These are phyloP conservation scores for Nineta flava DNA, from an alignment of 2,888 invertebrate genomes.

Conservation along the genomic window DNA sequence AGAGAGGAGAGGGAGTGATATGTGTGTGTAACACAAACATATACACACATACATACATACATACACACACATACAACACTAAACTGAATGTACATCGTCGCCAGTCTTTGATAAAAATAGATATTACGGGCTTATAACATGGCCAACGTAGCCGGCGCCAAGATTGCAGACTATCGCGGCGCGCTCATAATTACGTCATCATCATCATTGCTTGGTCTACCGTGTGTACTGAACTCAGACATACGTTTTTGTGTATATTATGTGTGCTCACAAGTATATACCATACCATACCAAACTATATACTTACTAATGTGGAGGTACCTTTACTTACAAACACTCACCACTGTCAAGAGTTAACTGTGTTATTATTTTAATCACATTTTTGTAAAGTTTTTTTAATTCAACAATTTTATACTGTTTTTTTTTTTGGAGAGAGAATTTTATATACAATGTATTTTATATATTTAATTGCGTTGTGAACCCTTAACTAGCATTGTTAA, in stretches of 20 bases:
- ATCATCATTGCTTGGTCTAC: background rate
- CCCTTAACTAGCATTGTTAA: too few relatives aligned
- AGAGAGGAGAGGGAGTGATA: background rate
- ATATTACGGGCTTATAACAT: constrained; percentile 33
- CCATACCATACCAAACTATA: too few relatives aligned
- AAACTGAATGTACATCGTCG: background rate
- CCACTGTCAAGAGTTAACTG: too few relatives aligned
- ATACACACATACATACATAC: background rate
- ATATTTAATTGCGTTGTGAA: too few relatives aligned
- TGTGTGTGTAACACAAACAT: background rate
- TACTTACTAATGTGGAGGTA: too few relatives aligned
- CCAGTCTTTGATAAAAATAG: constrained; percentile 30
- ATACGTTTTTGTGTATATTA: background rate
- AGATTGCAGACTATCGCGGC: constrained; percentile 36
- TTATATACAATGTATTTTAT: too few relatives aligned
- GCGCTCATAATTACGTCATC: constrained; percentile 29
- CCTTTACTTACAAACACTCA: too few relatives aligned
- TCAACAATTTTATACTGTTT: too few relatives aligned
- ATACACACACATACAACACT: background rate
- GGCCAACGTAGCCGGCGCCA: constrained; percentile 29
- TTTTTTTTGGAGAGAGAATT: too few relatives aligned
- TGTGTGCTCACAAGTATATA: too few relatives aligned
- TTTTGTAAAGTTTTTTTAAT: too few relatives aligned
- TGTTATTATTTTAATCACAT: too few relatives aligned
- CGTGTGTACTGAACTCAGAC: background rate